Conservation (phyloP, 2,113 vertebrate species). For the Lophius piscatorius region DNA sequence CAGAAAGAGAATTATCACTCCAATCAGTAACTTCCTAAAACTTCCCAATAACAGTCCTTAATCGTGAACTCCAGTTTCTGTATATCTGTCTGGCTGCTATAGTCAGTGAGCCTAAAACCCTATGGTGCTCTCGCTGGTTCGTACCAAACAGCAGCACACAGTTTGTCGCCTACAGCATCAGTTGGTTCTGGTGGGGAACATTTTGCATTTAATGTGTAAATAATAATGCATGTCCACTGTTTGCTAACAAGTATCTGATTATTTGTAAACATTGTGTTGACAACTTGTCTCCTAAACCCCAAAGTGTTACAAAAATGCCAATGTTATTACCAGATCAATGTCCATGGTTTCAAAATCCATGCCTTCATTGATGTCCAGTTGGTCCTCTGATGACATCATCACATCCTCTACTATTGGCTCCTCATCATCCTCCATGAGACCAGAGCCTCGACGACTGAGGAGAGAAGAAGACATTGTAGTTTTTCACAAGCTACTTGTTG, state of each 20-base stretch:
- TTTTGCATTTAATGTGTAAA: too few species aligned
- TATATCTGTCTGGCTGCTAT: too few species aligned
- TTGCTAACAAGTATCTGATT: not conserved
- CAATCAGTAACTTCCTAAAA: too few species aligned
- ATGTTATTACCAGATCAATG: conserved; percentile 91
- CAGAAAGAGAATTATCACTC: too few species aligned
- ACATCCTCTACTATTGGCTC: conserved; percentile 98
- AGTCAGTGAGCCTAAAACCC: too few species aligned
- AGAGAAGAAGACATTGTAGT: not conserved
- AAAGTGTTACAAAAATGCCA: not conserved
- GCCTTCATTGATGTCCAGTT: conserved; percentile 96
- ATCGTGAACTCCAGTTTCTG: too few species aligned
- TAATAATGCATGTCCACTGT: not conserved
- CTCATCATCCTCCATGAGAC: conserved; percentile 97
- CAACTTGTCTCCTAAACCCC: not conserved
- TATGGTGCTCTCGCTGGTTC: too few species aligned
- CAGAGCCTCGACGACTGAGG: conserved; percentile 89
- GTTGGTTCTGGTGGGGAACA: too few species aligned
- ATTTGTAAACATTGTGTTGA: not conserved
- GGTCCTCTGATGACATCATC: conserved; percentile 98
- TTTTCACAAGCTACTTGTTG: not conserved
- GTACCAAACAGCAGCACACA: too few species aligned
- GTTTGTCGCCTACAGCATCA: too few species aligned
- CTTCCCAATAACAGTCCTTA: too few species aligned
- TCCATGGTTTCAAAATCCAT: conserved; percentile 99